Base-by-base conservation (phyloP, 2,797 vertebrate genomes). In the Pseudopleuronectes americanus region DNA sequence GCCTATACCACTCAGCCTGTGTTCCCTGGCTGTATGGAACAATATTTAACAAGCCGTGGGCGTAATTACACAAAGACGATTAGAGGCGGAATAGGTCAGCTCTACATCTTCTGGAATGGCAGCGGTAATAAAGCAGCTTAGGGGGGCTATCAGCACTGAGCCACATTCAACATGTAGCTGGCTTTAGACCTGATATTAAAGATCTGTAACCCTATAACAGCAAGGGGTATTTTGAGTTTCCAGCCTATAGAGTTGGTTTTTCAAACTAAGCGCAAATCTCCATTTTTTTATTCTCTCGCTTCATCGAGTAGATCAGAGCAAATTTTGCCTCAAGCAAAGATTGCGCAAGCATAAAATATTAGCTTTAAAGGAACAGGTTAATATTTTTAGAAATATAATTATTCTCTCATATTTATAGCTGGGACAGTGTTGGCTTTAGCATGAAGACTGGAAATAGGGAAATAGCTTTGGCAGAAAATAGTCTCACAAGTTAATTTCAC, bases 61-160 rank as follows among this genome's bases (percentile, higher is more conserved):
- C 8, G 36, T 86, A 83, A 76, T 76, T 81, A 78, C 48, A 71
- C 31, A 58, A 56, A 68, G n/a, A 68, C 54, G 47, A 80, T 77
- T 55, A 70, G 62, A 64, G 33, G 47, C 52, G 26, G 57, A 74
- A 75, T 65, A 73, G 66, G 68, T 75, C 60, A 21, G 33, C 74
- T 66, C 57, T 56, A 66, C 53, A 56, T 86, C 62, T 55, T 64
- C 60, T 45, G 41, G 43, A 77, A 74, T 58, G 48, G 59, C 57
- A 45, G 64, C 47, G 21, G 51, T 63, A 54, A 75, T 80, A 77
- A 79, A 83, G 63, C 43, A 64, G 31, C 26, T 60, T 3, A 14
- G 57, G 22, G 22, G 22, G 52, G 6, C 4, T 16, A 62, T n/a
- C 43, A 55, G 36, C n/a, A 41, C 41, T 38, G 52, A 64, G 38